Evolutionary conservation across 1,140 invertebrate species (phyloP).

Genomic region (Eupristina koningsbergeri): DNA sequence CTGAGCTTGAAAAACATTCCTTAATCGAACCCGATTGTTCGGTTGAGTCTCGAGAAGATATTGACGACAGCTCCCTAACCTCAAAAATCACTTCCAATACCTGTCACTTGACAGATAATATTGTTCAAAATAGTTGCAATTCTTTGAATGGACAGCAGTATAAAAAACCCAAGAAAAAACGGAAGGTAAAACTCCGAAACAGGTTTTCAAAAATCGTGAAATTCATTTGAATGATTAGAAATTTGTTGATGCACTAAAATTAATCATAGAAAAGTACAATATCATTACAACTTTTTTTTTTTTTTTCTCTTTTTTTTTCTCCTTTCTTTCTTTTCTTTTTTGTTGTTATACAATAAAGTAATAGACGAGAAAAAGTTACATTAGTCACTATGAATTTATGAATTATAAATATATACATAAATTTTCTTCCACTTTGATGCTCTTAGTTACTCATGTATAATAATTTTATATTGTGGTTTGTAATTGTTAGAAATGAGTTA

Average conservation of each 20-base stretch:
- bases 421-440: background rate
- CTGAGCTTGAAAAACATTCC: slow-evolving; percentile 64
- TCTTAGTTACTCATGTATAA: background rate
- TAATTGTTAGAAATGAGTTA: slow-evolving; percentile 14
- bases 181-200: slow-evolving; percentile 65
- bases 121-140: slow-evolving; percentile 64
- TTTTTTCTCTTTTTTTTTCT: background rate
- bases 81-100: slow-evolving; percentile 65
- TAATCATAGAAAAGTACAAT: slow-evolving; percentile 51
- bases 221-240: slow-evolving; percentile 51
- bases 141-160: slow-evolving; percentile 65
- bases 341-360: slow-evolving; percentile 5
- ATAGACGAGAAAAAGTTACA: background rate
- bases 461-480: slow-evolving; percentile 7
- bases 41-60: slow-evolving; percentile 63
- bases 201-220: slow-evolving; percentile 54
- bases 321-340: background rate
- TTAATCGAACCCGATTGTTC: slow-evolving; percentile 60
- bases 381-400: too few species aligned
- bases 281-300: background rate
- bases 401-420: background rate
- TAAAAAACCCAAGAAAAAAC: slow-evolving; percentile 70
- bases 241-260: slow-evolving; percentile 42
- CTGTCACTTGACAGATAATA: slow-evolving; percentile 64
- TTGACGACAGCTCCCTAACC: slow-evolving; percentile 62